These are phyloP conservation scores for Pomacea canaliculata DNA, from an alignment of 2,888 invertebrate genomes.

Conservation along the genomic window DNA sequence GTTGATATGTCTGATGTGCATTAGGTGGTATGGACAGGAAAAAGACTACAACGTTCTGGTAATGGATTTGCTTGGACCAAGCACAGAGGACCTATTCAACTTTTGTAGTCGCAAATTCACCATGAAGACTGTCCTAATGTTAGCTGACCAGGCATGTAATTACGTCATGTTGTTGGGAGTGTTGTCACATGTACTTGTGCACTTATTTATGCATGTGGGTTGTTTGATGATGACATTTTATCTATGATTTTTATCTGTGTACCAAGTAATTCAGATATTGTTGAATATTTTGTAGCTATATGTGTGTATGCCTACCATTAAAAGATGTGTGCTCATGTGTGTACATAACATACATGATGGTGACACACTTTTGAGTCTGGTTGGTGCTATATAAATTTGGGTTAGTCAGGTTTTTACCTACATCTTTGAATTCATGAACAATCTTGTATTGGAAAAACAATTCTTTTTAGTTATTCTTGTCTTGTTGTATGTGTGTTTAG, in stretches of 20 bases:
- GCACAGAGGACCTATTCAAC: constrained; percentile 83
- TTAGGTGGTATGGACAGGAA: constrained; percentile 78
- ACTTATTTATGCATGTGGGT: background rate
- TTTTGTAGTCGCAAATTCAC: constrained; percentile 99
- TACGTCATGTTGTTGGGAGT: no score
- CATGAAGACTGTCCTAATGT: constrained; percentile 99
- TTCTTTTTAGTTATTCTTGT: no score
- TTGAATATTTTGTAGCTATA: no score
- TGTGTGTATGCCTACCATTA: background rate
- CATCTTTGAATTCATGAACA: no score
- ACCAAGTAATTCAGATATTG: background rate
- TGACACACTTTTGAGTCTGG: no score
- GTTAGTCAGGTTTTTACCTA: no score
- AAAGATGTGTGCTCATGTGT: no score
- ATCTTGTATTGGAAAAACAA: no score
- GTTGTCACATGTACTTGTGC: background rate
- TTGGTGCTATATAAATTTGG: no score
- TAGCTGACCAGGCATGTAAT: constrained; percentile 81
- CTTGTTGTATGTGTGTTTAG: constrained; percentile 67
- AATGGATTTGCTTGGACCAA: constrained; percentile 90
- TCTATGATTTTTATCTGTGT: background rate
- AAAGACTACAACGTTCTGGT: constrained; percentile 98
- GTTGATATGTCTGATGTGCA: background rate
- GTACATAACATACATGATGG: no score
- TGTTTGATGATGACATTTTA: background rate